Conservation (phyloP, 1,140 invertebrate species). For the Bombus huntii region DNA sequence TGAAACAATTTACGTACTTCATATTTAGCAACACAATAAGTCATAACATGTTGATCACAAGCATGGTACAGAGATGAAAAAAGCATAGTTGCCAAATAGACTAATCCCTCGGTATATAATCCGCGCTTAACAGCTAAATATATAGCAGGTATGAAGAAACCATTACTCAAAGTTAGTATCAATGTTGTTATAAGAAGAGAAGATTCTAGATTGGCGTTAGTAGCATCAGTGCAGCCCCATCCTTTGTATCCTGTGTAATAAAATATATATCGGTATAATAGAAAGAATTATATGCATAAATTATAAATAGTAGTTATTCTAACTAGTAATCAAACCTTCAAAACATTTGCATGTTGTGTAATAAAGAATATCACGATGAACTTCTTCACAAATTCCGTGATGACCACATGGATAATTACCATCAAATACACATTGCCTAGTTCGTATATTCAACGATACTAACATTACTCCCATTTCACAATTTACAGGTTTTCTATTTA, state of each 20-base stretch:
- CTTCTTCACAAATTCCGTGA: constrained; percentile 82
- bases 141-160: constrained; percentile 93
- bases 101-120: constrained; percentile 91
- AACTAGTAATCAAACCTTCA: constrained; percentile 73
- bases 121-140: constrained; percentile 89
- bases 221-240: constrained; percentile 93
- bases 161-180: constrained; percentile 93
- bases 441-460: constrained; percentile 82
- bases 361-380: constrained; percentile 82
- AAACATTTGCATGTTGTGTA: constrained; percentile 83
- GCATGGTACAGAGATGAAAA: constrained; percentile 94
- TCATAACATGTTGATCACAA: constrained; percentile 85
- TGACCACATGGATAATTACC: constrained; percentile 80
- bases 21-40: constrained; percentile 79
- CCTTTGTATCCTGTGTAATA: constrained; percentile 85
- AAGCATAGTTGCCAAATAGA: constrained; percentile 93
- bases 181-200: constrained; percentile 88
- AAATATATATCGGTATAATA: constrained; percentile 13
- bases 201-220: constrained; percentile 86
- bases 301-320: constrained; percentile 18
- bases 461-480: constrained; percentile 82
- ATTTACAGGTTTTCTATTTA: constrained; percentile 69
- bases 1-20: constrained; percentile 69
- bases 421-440: constrained; percentile 81
- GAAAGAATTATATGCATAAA: neutral